These are phyloP conservation scores for Theristicus caerulescens DNA, from an alignment of 2,113 vertebrate genomes.

Conservation along the genomic window DNA sequence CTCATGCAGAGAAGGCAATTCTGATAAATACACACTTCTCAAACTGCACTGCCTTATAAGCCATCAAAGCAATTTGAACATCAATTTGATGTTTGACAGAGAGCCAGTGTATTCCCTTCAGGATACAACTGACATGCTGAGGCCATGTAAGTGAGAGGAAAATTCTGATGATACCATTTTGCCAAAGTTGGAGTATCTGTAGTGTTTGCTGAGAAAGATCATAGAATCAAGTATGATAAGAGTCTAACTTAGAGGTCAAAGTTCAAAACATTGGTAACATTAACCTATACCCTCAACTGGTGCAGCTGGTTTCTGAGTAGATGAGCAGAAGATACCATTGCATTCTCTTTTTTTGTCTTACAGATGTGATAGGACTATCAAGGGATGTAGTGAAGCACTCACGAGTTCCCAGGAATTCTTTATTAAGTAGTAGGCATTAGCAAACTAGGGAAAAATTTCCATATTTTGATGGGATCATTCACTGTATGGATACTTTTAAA, in stretches of 20 bases:
- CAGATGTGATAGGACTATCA: background rate
- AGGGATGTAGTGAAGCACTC: background rate
- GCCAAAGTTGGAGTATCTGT: background rate
- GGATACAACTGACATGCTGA: constrained; percentile 58
- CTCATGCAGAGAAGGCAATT: constrained; percentile 36
- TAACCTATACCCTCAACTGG: background rate
- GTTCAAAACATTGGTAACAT: background rate
- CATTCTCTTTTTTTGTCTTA: background rate
- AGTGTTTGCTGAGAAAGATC: background rate
- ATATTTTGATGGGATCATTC: background rate
- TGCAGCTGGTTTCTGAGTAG: background rate
- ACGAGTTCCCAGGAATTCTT: background rate
- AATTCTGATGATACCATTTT: constrained; percentile 52
- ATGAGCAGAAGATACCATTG: background rate
- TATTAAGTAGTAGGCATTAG: background rate
- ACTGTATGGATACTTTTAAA: background rate
- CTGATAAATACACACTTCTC: constrained; percentile 60
- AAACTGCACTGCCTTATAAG: constrained; percentile 47
- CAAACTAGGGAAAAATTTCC: background rate
- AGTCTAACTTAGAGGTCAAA: constrained; percentile 22
- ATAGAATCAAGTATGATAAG: background rate
- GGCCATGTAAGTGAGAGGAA: constrained; percentile 65
- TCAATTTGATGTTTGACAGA: constrained; percentile 76
- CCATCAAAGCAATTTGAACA: constrained; percentile 76
- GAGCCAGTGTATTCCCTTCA: constrained; percentile 50